Evolutionary conservation across 92 coral and sea anemone genomes (phyloP), one percentile per base, ranked within the genome.

Genomic region (Umimayanthus chanpuru): DNA sequence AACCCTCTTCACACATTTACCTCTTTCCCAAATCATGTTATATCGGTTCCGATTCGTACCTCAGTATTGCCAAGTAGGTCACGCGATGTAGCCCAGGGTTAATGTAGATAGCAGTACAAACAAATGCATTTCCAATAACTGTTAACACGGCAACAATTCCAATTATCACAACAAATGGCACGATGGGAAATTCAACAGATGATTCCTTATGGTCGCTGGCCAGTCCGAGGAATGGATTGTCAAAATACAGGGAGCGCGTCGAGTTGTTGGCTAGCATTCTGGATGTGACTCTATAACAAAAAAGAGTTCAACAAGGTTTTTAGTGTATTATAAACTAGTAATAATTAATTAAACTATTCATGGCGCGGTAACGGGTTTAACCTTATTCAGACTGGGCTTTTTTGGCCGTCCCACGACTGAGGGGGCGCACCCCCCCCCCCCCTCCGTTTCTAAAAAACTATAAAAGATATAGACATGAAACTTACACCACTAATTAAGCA

Each of bases 51-150:
- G 25, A 40, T 5, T 14, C 85, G 7, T 72, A 44, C 78, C 93
- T 90, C 23, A 71, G 77, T 81, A 97, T 86, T 16, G 99, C 92
- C 65, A 94, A 79, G 74, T 95, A 93, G n/a, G 96, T 95, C 44
- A 94, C 96, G 56, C 93, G 94, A 66, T 93, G 98, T 6, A 97
- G 97, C 5, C 96, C 92, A 10, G 98, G 92, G 73, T 95, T 90
- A 50, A 92, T 96, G 77, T 85, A 90, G 75, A 97, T 92, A 47
- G 99, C 95, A 0, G 88, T 71, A 88, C 93, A 88, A 44, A 97
- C 99, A 36, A 97, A 91, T 20, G 93, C 81, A 85, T 97, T 97
- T 15, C 99, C 99, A 21, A 92, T 29, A 38, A 95, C 90, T 18
- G 99, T 91, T 8, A 93, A 90, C 23, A 92, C 65, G 53, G 98